A percentile compares a stretch with the other conserved stretches of the same genome.
Conservation (phyloP, 1,140 invertebrate genomes). For the Calliphora vicina region DNA sequence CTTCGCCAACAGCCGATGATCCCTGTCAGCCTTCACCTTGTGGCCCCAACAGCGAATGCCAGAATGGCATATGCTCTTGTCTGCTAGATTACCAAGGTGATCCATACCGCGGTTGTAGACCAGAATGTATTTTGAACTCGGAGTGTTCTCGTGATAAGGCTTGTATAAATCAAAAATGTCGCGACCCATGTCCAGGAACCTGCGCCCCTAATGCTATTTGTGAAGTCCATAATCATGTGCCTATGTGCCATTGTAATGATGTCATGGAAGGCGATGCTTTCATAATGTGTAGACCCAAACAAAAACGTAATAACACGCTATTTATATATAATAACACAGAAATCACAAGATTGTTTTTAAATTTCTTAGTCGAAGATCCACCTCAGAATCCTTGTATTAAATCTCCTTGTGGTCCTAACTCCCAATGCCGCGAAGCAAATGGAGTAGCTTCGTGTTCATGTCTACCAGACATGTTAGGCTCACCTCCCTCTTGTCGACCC, state of each 20-base stretch:
- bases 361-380: background rate
- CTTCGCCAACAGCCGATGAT: slow-evolving; percentile 41
- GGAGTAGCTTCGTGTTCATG: slow-evolving; percentile 74
- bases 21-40: slow-evolving; percentile 79
- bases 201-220: slow-evolving; percentile 76
- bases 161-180: slow-evolving; percentile 74
- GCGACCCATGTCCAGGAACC: slow-evolving; percentile 75
- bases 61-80: slow-evolving; percentile 76
- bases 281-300: slow-evolving; percentile 57
- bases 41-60: slow-evolving; percentile 72
- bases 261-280: slow-evolving; percentile 79
- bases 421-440: slow-evolving; percentile 70
- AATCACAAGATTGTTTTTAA: slow-evolving; percentile 32
- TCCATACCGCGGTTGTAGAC: slow-evolving; percentile 73
- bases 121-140: slow-evolving; percentile 73
- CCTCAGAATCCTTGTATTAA: slow-evolving; percentile 68
- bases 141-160: slow-evolving; percentile 74
- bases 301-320: slow-evolving; percentile 47
- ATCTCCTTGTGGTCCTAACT: slow-evolving; percentile 76
- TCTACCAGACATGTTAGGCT: slow-evolving; percentile 72
- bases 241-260: slow-evolving; percentile 73
- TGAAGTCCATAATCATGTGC: slow-evolving; percentile 72
- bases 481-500: slow-evolving; percentile 76
- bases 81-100: slow-evolving; percentile 74
- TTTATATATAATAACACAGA: slow-evolving; percentile 56